phyloP scores from a whole-genome alignment of 2,797 vertebrate genomes.

The Cirrhinus molitorella region DNA sequence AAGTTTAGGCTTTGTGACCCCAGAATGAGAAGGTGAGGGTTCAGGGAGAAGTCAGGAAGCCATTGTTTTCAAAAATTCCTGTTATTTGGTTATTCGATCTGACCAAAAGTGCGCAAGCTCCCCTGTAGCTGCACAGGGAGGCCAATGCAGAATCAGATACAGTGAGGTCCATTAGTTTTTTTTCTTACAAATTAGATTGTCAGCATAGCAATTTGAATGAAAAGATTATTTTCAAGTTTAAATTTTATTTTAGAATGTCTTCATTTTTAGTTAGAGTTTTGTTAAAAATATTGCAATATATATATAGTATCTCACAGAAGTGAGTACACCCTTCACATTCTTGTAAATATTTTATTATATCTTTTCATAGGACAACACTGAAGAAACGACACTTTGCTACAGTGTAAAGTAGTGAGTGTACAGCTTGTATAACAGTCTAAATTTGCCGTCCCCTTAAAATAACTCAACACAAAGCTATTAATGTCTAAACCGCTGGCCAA shows the following conservation, averaged over 20 bases:
- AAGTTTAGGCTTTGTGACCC: slow-evolving; percentile 79
- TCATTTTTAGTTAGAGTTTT: neutral
- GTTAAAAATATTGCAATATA: too few species aligned
- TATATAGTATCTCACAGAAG: too few species aligned
- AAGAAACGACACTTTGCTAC: too few species aligned
- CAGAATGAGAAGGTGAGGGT: slow-evolving; percentile 78
- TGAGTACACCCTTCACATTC: too few species aligned
- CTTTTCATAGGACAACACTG: too few species aligned
- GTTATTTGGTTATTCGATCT: slow-evolving; percentile 84
- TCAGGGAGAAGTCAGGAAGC: slow-evolving; percentile 79
- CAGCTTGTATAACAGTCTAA: too few species aligned
- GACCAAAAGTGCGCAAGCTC: slow-evolving; percentile 60
- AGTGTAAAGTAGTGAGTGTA: too few species aligned
- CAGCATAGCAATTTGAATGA: neutral
- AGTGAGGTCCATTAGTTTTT: neutral
- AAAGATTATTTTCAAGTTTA: neutral
- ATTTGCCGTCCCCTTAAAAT: too few species aligned
- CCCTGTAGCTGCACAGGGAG: slow-evolving; percentile 57
- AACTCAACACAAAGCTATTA: too few species aligned
- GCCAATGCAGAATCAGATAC: slow-evolving; percentile 73
- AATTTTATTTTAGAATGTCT: neutral
- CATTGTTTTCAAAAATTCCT: slow-evolving; percentile 83
- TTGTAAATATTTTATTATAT: too few species aligned
- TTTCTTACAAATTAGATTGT: neutral
- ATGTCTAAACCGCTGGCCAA: too few species aligned